Evolutionary conservation across 2,888 invertebrate species (phyloP), one percentile per base, ranked within the genome.

Genomic region (Phanerotoma sp.): DNA sequence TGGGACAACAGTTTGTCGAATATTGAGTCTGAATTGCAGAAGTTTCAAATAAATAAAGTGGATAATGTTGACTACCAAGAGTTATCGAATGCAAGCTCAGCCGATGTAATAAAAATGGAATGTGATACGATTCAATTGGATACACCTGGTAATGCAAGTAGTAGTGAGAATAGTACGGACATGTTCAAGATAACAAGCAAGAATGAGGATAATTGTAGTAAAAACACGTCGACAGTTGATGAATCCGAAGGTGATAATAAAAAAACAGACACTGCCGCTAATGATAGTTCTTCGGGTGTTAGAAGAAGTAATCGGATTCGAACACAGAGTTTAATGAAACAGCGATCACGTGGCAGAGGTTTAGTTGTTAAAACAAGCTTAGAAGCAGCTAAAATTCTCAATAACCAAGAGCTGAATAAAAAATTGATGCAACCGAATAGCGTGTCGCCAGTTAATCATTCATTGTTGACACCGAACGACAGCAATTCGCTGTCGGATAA

Each of bases 281-380:
- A 73, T 3, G 78, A 78, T 55, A 75, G 73, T 30, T 75, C 70
- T 55, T 77, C 77, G 15, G 73, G 70, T 11, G 86, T 89, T 0
- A 79, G 90, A 16, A 81, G 90, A 42, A 90, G 90, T 5, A 88
- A 82, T 71, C 82, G 90, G 57, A 89, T 91, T 55, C 88, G 89
- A 71, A 86, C 87, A 35, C 90, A 89, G 56, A 87, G 86, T 57
- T 82, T 83, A 58, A 73, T 84, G 71, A 87, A 86, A 70, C 86
- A 83, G 66, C 83, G 75, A 54, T 75, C 76, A 28, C 69, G 75
- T 11, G 77, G 77, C 40, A 69, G 76, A 15, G 77, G 77, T 15
- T 67, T 77, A 48, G 77, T 77, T 5, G 72, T 69, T 9, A 77
- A 77, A 47, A 72, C 74, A 21, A 64, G 60, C 25, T 41, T 64